Evolutionary conservation across 2,888 invertebrate genomes (phyloP), one percentile per base, ranked within the genome.

Genomic region (Clepsis dumicolana): DNA sequence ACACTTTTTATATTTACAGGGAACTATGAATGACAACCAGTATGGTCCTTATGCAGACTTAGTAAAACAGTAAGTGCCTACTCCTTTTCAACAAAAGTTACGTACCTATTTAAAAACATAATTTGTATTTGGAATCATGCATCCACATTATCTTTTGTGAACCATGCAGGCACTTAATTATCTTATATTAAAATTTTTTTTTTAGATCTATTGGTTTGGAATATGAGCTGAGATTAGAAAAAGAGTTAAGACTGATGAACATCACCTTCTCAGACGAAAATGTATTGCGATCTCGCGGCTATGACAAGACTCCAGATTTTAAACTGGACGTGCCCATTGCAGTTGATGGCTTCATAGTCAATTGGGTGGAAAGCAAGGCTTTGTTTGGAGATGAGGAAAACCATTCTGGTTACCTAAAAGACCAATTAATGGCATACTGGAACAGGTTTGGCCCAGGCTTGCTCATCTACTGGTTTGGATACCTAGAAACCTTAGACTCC

Each of bases 311-410:
- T 1, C 99, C 99, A 0, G 99, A 99, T 86, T 95, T 98, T 54
- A 98, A 98, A 89, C 93, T 99, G 62, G 97, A 98, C 84, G 95
- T 98, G 24, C 98, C 98, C 0, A 96, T 98, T 72, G 96, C 97
- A 32, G 95, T 98, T 25, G 96, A 97, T 85, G 97, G 97, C 1
- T 95, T 96, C 78, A 95, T 98, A 27, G 95, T 99, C 0, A 97
- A 98, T 85, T 99, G 99, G 99, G 97, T 99, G 70, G 99, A 99
- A 89, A 98, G 98, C 78, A 99, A 99, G 91, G 99, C 98, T 0
- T 94, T 97, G n/a, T 99, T 99, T 94, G 98, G 97, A 2, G 97
- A 98, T 89, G 94, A 95, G 73, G 96, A 96, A 76, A 95, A 96
- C 65, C 98, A 99, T 87, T 94, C 95, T 53, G 95, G 94, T 12